Conservation (phyloP, 2,113 vertebrate species). For the Coryphaenoides rupestris region DNA sequence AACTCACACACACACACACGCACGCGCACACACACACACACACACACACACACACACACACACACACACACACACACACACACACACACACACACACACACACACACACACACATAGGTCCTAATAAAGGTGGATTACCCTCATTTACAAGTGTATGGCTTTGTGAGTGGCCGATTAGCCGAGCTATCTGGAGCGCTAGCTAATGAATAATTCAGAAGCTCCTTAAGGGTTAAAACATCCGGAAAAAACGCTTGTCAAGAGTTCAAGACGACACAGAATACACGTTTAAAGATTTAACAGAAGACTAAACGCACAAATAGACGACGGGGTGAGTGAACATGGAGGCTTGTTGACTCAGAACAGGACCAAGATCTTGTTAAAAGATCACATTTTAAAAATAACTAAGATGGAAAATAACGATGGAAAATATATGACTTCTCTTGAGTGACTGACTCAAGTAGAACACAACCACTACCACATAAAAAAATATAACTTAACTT, state of each 20-base stretch:
- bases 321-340: not conserved
- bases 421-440: too few species aligned
- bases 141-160: conserved; percentile 95
- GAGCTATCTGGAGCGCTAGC: conserved; percentile 75
- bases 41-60: conserved; percentile 18
- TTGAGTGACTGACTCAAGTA: too few species aligned
- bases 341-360: conserved; percentile 39
- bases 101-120: conserved; percentile 2
- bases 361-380: conserved; percentile 19
- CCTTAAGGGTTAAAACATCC: conserved; percentile 67
- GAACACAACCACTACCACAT: too few species aligned
- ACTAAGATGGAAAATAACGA: too few species aligned
- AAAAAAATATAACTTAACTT: too few species aligned
- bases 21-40: conserved; percentile 10
- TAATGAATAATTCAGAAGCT: conserved; percentile 86
- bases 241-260: conserved; percentile 54
- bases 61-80: conserved; percentile 6
- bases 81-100: conserved; percentile 5
- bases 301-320: not conserved
- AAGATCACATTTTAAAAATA: too few species aligned
- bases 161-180: conserved; percentile 84
- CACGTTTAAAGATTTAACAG: conserved; percentile 17
- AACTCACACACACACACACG: conserved; percentile 34
- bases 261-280: conserved; percentile 34
- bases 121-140: conserved; percentile 83